A percentile compares a stretch with the other conserved stretches of the same genome.
Conservation (phyloP, 2,113 vertebrate genomes). For the Eurypyga helias region DNA sequence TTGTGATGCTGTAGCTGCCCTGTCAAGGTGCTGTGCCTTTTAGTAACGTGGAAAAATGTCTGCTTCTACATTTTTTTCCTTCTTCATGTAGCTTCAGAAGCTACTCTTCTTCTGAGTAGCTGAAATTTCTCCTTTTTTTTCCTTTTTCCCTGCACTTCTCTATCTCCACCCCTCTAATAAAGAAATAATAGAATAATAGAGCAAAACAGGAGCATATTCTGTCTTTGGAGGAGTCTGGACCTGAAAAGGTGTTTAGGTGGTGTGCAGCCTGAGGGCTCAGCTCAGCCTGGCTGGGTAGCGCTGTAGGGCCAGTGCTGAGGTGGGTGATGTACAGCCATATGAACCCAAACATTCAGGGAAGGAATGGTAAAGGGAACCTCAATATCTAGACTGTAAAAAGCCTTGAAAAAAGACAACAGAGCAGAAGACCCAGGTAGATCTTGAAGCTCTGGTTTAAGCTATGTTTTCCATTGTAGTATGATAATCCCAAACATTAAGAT, state of each 20-base stretch:
- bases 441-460: not conserved
- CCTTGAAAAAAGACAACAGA: not conserved
- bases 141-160: not conserved
- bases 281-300: accelerated
- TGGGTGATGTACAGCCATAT: accelerated
- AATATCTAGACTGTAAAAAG: not conserved
- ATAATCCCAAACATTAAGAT: not conserved
- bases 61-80: not conserved
- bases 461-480: accelerated
- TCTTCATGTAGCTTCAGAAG: too few relatives aligned
- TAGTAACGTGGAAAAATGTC: not conserved
- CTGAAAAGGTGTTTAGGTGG: not conserved
- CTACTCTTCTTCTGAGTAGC: not conserved
- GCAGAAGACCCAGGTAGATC: not conserved
- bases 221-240: not conserved
- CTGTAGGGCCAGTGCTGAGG: not conserved
- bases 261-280: accelerated
- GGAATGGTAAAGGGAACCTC: not conserved
- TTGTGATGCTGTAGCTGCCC: not conserved
- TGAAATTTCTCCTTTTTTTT: not conserved
- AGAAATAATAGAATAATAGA: not conserved
- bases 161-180: not conserved
- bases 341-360: not conserved
- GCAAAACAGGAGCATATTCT: not conserved
- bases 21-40: not conserved